These are phyloP conservation scores for Pandemis corylana DNA, from an alignment of 2,888 invertebrate genomes.

Conservation along the genomic window DNA sequence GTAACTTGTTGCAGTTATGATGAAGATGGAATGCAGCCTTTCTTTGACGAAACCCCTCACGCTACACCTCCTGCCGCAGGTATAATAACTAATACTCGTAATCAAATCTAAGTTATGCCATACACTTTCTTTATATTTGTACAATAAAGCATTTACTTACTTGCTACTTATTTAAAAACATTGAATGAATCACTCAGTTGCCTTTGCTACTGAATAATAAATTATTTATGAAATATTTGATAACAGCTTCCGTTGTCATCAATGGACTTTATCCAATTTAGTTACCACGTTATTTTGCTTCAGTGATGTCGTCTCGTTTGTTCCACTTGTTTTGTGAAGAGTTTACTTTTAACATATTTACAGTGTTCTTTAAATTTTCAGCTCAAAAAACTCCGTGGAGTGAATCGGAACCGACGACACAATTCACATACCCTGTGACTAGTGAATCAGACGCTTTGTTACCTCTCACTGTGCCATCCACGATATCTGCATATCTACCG, in stretches of 20 bases:
- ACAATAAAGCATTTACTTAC: no score
- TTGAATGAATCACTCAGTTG: neutral
- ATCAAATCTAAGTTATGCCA: neutral
- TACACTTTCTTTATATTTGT: no score
- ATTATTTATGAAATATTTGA: constrained; percentile 55
- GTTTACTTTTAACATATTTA: constrained; percentile 59
- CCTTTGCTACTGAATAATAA: constrained; percentile 43
- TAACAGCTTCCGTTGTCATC: constrained; percentile 68
- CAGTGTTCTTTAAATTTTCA: constrained; percentile 70
- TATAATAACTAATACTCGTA: constrained; percentile 47
- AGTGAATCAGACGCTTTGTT: constrained; percentile 68
- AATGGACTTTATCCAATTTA: constrained; percentile 49
- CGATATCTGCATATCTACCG: constrained; percentile 65
- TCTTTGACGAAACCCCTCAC: constrained; percentile 81
- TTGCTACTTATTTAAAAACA: no score
- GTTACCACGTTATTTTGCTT: constrained; percentile 51
- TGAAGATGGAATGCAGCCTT: constrained; percentile 81
- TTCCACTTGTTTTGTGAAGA: constrained; percentile 61
- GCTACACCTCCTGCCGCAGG: constrained; percentile 81
- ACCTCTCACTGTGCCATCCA: constrained; percentile 68
- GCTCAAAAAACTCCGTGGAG: constrained; percentile 79
- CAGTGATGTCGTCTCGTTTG: constrained; percentile 62
- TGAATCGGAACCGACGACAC: constrained; percentile 68
- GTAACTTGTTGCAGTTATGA: constrained; percentile 67
- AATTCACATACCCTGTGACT: constrained; percentile 71